These are phyloP conservation scores for Amia ocellicauda DNA, from an alignment of 2,113 vertebrate genomes.

Conservation along the genomic window DNA sequence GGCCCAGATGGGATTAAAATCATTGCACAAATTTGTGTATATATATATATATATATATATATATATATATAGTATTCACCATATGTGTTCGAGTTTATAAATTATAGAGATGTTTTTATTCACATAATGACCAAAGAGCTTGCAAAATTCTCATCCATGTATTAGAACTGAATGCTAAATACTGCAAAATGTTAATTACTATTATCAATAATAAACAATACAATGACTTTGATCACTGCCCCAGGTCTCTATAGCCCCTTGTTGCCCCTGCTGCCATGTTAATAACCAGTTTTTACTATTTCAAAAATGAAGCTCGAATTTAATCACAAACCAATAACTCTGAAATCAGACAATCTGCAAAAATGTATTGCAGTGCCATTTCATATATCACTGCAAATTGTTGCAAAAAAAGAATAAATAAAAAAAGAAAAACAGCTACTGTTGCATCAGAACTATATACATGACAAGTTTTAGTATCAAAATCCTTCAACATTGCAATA, in stretches of 20 bases:
- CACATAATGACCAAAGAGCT: not conserved
- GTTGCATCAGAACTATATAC: conserved; percentile 80
- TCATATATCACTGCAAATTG: not conserved
- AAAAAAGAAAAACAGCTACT: not conserved
- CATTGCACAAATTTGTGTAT: conserved; percentile 3
- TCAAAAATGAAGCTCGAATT: not conserved
- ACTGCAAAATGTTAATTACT: not conserved
- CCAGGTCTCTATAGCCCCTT: too few relatives aligned
- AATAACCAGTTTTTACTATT: not conserved
- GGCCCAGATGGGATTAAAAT: not conserved
- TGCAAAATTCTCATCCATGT: not conserved
- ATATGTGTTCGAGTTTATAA: not conserved
- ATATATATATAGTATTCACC: not conserved
- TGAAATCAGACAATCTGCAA: not conserved
- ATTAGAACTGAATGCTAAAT: not conserved
- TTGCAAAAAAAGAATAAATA: not conserved
- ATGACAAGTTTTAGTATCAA: conserved; percentile 84
- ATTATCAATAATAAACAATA: not conserved
- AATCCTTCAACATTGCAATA: conserved; percentile 80
- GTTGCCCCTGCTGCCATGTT: not conserved
- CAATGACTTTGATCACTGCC: not conserved
- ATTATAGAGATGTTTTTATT: not conserved
- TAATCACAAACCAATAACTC: not conserved
- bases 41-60: not conserved
- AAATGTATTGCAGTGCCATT: not conserved